phyloP scores from a whole-genome alignment of 2,797 vertebrate species.

The Scyliorhinus canicula region DNA sequence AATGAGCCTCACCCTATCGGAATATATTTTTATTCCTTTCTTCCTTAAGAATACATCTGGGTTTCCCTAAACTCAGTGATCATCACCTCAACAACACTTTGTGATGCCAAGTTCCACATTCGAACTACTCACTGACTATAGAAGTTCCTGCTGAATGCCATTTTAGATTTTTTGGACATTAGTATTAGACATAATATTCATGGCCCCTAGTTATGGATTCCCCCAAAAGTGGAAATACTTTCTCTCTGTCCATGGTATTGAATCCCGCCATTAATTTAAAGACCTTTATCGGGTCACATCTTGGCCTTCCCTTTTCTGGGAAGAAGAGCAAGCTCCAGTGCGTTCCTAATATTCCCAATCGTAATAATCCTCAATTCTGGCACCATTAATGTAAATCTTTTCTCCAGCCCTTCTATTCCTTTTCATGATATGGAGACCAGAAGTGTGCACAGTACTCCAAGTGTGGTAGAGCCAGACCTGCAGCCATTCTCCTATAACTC shows the following conservation, averaged over 20 bases:
- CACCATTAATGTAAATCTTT: not conserved
- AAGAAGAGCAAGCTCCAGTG: not conserved
- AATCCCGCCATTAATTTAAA: too few species aligned
- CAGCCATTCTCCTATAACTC: not conserved
- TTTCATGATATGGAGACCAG: not conserved
- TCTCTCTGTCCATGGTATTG: not conserved
- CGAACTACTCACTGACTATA: not conserved
- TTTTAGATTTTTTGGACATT: not conserved
- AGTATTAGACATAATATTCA: too few species aligned
- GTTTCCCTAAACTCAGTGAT: too few species aligned
- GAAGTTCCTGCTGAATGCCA: not conserved
- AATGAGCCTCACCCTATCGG: not conserved
- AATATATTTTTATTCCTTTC: not conserved
- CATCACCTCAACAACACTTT: not conserved
- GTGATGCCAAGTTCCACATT: not conserved
- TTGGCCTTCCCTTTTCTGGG: not conserved
- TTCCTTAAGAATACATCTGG: too few species aligned
- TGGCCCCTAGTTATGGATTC: not conserved
- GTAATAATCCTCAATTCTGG: not conserved
- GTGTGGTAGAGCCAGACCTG: not conserved
- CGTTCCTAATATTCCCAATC: not conserved
- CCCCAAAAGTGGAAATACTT: not conserved
- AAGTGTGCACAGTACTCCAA: not conserved
- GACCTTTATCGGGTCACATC: not conserved
- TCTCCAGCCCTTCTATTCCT: not conserved